Evolutionary conservation across 2,113 vertebrate species (phyloP).

Genomic region (Chinchilla lanigera): DNA sequence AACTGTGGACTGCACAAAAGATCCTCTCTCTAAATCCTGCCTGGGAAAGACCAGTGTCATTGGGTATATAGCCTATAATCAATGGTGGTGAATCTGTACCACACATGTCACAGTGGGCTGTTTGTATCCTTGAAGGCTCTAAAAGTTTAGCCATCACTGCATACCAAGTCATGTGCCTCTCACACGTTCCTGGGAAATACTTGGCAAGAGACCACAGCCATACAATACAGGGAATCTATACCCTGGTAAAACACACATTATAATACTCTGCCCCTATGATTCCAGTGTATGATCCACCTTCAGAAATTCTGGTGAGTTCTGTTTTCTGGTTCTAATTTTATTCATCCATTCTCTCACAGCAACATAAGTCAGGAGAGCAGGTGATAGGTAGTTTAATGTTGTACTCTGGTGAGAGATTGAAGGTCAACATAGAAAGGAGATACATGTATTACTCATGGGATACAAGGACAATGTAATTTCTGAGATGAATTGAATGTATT

Average conservation of each 20-base stretch:
- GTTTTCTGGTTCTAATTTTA: constrained; percentile 35
- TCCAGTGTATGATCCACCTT: neutral
- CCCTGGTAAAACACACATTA: neutral
- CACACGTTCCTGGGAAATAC: neutral
- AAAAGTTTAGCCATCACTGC: neutral
- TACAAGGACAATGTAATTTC: neutral
- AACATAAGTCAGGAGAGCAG: neutral
- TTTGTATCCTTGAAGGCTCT: neutral
- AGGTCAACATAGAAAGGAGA: neutral
- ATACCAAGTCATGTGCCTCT: neutral
- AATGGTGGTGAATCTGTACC: neutral
- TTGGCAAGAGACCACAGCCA: neutral
- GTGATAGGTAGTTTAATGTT: neutral
- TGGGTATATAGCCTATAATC: neutral
- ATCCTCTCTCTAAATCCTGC: neutral
- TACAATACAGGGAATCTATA: neutral
- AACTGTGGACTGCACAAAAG: neutral
- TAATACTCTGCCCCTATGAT: neutral
- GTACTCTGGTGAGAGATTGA: neutral
- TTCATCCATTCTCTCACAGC: neutral
- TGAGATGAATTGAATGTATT: neutral
- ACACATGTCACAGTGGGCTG: neutral
- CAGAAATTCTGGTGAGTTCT: neutral
- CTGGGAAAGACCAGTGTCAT: neutral
- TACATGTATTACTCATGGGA: neutral